phyloP scores from a whole-genome alignment of 2,888 invertebrate species.

The Acrobeloides nanus region DNA sequence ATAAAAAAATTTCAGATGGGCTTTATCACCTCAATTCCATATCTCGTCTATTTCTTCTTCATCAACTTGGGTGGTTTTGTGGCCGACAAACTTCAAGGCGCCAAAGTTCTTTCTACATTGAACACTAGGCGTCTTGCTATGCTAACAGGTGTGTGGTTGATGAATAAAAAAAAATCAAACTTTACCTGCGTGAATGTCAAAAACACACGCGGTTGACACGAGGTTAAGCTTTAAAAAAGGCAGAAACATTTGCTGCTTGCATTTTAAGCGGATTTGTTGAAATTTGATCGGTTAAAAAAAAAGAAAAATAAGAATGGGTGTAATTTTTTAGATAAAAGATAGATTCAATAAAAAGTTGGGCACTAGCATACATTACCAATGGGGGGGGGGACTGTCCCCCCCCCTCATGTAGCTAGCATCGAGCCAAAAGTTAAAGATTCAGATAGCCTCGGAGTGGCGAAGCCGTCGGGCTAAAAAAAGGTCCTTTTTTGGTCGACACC shows the following conservation, averaged over 20 bases:
- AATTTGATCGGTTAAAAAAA: too few species aligned
- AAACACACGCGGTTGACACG: not conserved
- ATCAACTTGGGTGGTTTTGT: constrained; percentile 51
- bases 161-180: not conserved
- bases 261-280: not conserved
- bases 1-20: constrained; percentile 41
- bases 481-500: too few species aligned
- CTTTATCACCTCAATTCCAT: constrained; percentile 50
- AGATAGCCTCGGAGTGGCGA: too few species aligned
- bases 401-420: too few species aligned
- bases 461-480: too few species aligned
- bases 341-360: too few species aligned
- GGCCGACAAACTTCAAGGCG: constrained; percentile 43
- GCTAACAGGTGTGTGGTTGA: constrained; percentile 35
- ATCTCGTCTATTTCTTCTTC: constrained; percentile 49
- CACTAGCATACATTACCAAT: too few species aligned
- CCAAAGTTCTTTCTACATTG: constrained; percentile 38
- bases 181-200: not conserved
- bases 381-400: too few species aligned
- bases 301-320: too few species aligned
- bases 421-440: too few species aligned
- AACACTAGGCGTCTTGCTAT: constrained; percentile 52
- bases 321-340: too few species aligned
- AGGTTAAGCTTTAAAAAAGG: not conserved
- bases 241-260: not conserved